Conservation (phyloP, 2,888 invertebrate species). For the Dasypogon diadema region DNA sequence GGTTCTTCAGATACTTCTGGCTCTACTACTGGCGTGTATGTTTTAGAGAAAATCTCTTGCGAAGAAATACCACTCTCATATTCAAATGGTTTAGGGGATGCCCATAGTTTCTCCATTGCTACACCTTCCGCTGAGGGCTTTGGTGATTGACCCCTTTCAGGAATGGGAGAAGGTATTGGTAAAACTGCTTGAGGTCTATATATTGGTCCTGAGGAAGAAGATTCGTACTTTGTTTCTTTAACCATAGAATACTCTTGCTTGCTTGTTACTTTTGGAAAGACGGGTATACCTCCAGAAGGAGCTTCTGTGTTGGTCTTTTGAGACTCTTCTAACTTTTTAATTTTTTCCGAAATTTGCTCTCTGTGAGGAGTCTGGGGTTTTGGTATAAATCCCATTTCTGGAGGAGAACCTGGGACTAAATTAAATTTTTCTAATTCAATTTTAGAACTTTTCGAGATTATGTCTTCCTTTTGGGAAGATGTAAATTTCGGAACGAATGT, state of each 20-base stretch:
- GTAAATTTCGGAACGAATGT: constrained; percentile 18
- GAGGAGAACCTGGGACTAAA: constrained; percentile 77
- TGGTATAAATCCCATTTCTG: constrained; percentile 75
- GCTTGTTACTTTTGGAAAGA: constrained; percentile 67
- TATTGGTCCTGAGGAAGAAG: constrained; percentile 62
- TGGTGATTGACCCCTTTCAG: constrained; percentile 69
- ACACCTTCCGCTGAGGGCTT: constrained; percentile 76
- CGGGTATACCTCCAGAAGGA: constrained; percentile 72
- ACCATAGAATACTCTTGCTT: constrained; percentile 58
- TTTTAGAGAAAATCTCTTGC: constrained; percentile 55
- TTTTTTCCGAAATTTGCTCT: constrained; percentile 72
- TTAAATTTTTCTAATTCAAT: constrained; percentile 69
- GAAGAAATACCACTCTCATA: constrained; percentile 60
- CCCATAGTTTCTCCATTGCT: constrained; percentile 79
- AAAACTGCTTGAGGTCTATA: constrained; percentile 66
- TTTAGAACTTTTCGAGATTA: constrained; percentile 51
- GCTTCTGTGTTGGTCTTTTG: constrained; percentile 71
- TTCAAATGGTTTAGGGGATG: constrained; percentile 64
- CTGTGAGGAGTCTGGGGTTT: constrained; percentile 68
- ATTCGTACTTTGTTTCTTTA: constrained; percentile 64
- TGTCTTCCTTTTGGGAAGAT: constrained; percentile 23
- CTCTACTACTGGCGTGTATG: constrained; percentile 53
- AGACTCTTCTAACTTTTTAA: constrained; percentile 73
- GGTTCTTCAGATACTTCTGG: constrained; percentile 60
- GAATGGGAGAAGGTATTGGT: constrained; percentile 62